Base-by-base conservation (phyloP, 2,888 invertebrate species). In the Microplitis manilae region DNA sequence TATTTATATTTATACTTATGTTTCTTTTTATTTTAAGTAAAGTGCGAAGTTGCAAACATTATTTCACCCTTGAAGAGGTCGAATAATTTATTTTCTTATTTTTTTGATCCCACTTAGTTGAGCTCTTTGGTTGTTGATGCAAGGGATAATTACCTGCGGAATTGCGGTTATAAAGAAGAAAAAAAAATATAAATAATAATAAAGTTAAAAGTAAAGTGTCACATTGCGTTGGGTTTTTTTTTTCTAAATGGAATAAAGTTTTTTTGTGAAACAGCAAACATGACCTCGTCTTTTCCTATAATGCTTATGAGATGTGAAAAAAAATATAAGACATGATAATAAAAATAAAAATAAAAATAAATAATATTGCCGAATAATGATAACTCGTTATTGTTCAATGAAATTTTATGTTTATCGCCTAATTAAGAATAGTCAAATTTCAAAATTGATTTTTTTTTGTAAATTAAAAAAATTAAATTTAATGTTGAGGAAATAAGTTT, bases 11-110 rank as follows among this genome's bases (percentile, higher is more conserved):
- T 30, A 0, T 30, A 30, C 17, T 50, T 60, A 64, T 68, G 38
- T 7, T 20, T 15, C 7, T 9, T 5, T 40, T 60, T 61, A 50
- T 8, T 39, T 68, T 64, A 6, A 13, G 17, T 60, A 67, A 67
- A 67, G 60, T 39, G 69, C 62, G 72, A 78, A 78, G 50, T 73
- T 59, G 78, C 39, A 73, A 78, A 76, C 69, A 73, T 78, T 40
- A 78, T 78, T 78, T 69, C 17, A 59, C 40, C 62, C 65, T 60
- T 50, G 39, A 59, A 68, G 62, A 17, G 60, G 71, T 71, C n/a
- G 59, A 39, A 30, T 17, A 71, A 15, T 71, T 38, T 70, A 17
- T 59, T 60, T 17, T 60, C 8, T n/a, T 70, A 60, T 69, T 70
- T 62, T 41, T 68, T n/a, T 20, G 5, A 60, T 39, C 41, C 15